A percentile compares a stretch with the other conserved stretches of the same genome.
Conservation (phyloP, 2,797 vertebrate genomes). For the Bovichtus diacanthus region DNA sequence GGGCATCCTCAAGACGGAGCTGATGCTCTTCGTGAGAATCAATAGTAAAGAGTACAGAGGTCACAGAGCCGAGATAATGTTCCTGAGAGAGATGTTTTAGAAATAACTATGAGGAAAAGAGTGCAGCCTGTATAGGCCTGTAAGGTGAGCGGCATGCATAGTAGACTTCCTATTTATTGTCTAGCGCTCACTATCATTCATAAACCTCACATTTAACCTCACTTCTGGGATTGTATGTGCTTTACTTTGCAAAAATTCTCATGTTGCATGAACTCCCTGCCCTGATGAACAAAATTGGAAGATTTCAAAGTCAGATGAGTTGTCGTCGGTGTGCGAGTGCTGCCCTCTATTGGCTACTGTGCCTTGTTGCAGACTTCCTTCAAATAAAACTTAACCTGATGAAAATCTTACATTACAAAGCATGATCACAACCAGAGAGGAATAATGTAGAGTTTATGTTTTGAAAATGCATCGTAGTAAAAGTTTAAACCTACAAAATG, state of each 20-base stretch:
- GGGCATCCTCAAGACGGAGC: not conserved
- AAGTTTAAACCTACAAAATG: not conserved
- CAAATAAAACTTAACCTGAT: not conserved
- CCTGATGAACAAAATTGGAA: not conserved
- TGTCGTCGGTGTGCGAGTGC: constrained; percentile 24
- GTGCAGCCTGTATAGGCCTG: not conserved
- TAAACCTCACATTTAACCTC: not conserved
- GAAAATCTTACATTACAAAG: not conserved
- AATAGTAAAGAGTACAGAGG: not conserved
- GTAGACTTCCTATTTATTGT: too few relatives aligned
- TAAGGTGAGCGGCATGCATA: not conserved
- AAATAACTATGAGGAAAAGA: not conserved
- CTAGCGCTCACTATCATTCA: not conserved
- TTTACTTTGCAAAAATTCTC: not conserved
- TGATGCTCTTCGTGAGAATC: not conserved
- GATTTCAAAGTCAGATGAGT: not conserved
- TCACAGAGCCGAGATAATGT: not conserved
- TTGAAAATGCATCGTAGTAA: accelerated
- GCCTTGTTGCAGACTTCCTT: constrained; percentile 18
- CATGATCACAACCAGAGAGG: not conserved
- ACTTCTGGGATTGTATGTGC: not conserved
- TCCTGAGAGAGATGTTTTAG: not conserved
- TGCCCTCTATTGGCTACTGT: constrained; percentile 62
- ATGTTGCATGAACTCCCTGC: not conserved
- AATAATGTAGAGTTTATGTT: not conserved